Percentiles rank a stretch among this genome's conserved stretches.
These are phyloP conservation scores for Paedocypris micromegethes DNA, from an alignment of 2,797 vertebrate genomes.

Conservation along the genomic window DNA sequence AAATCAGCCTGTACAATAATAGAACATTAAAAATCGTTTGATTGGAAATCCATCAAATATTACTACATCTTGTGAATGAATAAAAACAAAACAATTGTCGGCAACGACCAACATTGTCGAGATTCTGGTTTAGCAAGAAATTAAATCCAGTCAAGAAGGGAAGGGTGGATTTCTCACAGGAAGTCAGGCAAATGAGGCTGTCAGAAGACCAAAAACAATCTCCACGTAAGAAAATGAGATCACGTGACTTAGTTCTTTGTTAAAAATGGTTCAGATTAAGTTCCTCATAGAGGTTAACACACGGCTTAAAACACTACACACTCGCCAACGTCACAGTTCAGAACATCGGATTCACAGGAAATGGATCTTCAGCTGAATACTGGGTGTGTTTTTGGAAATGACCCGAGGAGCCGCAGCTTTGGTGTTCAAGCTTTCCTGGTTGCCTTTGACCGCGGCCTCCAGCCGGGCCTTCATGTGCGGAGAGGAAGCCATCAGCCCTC, in stretches of 20 bases:
- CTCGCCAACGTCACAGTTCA: constrained; percentile 3
- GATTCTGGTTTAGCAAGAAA: too few relatives aligned
- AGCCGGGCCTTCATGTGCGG: constrained; percentile 83
- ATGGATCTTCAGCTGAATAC: constrained; percentile 87
- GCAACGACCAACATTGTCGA: too few relatives aligned
- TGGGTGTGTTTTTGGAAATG: constrained; percentile 71
- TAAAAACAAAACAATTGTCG: too few relatives aligned
- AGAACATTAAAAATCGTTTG: too few relatives aligned
- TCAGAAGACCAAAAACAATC: too few relatives aligned
- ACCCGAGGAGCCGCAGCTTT: constrained; percentile 64
- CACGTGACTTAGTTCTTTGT: neutral
- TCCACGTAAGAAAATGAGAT: too few relatives aligned
- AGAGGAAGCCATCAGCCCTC: constrained; percentile 75
- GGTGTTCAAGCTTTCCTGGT: constrained; percentile 76
- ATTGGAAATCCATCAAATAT: too few relatives aligned
- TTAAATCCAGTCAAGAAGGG: too few relatives aligned
- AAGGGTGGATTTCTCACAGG: too few relatives aligned
- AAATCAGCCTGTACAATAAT: too few relatives aligned
- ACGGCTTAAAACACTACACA: constrained; percentile 8
- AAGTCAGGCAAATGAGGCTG: too few relatives aligned
- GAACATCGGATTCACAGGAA: constrained; percentile 50
- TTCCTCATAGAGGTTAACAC: constrained; percentile 50
- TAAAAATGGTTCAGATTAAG: constrained; percentile 14
- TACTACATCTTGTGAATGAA: too few relatives aligned
- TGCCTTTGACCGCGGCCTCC: constrained; percentile 83